A percentile compares a stretch with the other conserved stretches of the same genome.
These are phyloP conservation scores for Gymnothorax reevesii DNA, from an alignment of 2,797 vertebrate species.

Conservation along the genomic window DNA sequence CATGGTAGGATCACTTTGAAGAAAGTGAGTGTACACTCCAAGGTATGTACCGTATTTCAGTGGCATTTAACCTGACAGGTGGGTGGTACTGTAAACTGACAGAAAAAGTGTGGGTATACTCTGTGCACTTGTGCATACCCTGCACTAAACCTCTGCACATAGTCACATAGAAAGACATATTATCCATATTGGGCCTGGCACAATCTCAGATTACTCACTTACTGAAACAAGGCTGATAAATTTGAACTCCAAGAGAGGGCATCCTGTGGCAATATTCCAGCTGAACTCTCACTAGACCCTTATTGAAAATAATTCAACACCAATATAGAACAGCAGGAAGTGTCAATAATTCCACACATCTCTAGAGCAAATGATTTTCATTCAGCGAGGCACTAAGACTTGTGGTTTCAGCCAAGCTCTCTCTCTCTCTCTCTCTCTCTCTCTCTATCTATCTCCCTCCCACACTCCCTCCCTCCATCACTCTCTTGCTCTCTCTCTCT, in stretches of 20 bases:
- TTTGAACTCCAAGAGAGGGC: conserved; percentile 57
- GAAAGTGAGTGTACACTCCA: too few relatives aligned
- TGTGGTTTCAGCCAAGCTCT: too few relatives aligned
- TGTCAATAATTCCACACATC: conserved; percentile 28
- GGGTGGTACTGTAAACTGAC: too few relatives aligned
- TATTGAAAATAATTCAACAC: conserved; percentile 35
- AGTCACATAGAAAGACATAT: conserved; percentile 30
- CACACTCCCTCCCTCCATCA: background rate
- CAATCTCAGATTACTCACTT: conserved; percentile 41
- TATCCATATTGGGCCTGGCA: conserved; percentile 38
- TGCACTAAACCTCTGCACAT: background rate
- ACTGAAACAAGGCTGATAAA: conserved; percentile 39
- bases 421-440: background rate
- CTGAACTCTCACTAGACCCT: conserved; percentile 61
- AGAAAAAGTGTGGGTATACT: too few relatives aligned
- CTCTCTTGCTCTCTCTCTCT: background rate
- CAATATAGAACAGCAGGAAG: conserved; percentile 16
- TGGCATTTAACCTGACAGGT: too few relatives aligned
- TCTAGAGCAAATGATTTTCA: conserved; percentile 13
- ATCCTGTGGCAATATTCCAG: conserved; percentile 60
- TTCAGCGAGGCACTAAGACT: conserved; percentile 6
- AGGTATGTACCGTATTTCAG: too few relatives aligned
- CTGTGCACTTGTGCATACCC: too few relatives aligned
- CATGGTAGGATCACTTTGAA: too few relatives aligned
- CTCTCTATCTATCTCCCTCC: background rate